These are phyloP conservation scores for Acrocephalus kingi DNA, from an alignment of 2,113 vertebrate species.

Conservation along the genomic window DNA sequence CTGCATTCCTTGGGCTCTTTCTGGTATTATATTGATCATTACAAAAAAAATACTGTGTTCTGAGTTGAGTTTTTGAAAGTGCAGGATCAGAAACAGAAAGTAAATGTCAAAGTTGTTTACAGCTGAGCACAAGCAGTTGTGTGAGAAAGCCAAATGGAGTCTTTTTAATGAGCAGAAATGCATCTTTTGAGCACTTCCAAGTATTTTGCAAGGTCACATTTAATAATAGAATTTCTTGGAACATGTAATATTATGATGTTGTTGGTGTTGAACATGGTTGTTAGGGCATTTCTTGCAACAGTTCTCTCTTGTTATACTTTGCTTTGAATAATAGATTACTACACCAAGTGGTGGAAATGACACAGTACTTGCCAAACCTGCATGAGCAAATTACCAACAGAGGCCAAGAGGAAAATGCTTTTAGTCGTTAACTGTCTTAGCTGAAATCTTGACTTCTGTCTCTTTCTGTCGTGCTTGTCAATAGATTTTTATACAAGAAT, in stretches of 20 bases:
- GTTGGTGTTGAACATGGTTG: neutral
- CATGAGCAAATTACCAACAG: neutral
- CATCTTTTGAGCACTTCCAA: neutral
- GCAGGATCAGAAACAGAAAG: neutral
- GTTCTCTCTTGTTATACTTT: neutral
- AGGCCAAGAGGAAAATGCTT: neutral
- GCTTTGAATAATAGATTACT: neutral
- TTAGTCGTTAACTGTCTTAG: neutral
- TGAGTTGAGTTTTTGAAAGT: neutral
- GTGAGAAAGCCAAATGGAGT: neutral
- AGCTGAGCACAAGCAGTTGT: neutral
- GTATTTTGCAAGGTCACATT: neutral
- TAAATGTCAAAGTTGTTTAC: neutral
- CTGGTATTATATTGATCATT: neutral
- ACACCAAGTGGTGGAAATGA: neutral
- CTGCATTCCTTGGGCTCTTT: neutral
- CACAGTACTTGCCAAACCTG: neutral
- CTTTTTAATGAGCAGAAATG: neutral
- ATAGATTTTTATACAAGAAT: neutral
- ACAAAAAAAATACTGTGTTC: neutral
- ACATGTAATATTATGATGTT: neutral
- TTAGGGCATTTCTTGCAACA: neutral
- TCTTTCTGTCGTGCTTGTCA: neutral
- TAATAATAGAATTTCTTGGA: neutral
- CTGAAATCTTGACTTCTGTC: neutral